phyloP scores from a whole-genome alignment of 2,113 vertebrate species.

The Delphinus delphis region DNA sequence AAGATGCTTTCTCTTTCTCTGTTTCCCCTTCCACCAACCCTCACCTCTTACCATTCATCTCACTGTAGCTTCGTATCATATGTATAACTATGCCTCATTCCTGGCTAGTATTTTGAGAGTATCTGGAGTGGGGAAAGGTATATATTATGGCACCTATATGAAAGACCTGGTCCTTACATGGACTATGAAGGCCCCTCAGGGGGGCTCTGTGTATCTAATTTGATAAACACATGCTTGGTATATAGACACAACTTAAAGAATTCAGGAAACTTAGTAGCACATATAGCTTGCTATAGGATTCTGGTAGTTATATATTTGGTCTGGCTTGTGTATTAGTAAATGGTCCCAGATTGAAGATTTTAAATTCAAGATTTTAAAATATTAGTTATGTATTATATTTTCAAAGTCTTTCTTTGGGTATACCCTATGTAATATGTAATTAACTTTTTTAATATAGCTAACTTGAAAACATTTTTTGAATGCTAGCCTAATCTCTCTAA shows the following conservation, averaged over 20 bases:
- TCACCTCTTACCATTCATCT: not conserved
- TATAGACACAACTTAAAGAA: not conserved
- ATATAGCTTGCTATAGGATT: not conserved
- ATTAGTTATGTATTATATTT: conserved; percentile 9
- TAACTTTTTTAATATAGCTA: conserved; percentile 27
- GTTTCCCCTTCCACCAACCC: not conserved
- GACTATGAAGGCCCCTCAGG: not conserved
- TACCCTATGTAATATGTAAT: not conserved
- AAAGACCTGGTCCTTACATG: not conserved
- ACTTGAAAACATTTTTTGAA: not conserved
- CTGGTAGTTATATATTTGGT: not conserved
- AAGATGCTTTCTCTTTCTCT: not conserved
- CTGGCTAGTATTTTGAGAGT: not conserved
- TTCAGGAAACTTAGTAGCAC: not conserved
- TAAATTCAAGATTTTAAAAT: not conserved
- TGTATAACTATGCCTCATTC: not conserved
- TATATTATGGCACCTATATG: not conserved
- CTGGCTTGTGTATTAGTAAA: not conserved
- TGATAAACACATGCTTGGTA: not conserved
- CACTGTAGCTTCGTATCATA: not conserved
- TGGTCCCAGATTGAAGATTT: not conserved
- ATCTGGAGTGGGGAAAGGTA: not conserved
- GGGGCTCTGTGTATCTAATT: not conserved
- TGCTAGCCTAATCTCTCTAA: not conserved
- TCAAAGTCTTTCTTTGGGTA: not conserved